Evolutionary conservation across 2,888 invertebrate genomes (phyloP), one percentile per base, ranked within the genome.

Genomic region (Acanthosoma haemorrhoidale): DNA sequence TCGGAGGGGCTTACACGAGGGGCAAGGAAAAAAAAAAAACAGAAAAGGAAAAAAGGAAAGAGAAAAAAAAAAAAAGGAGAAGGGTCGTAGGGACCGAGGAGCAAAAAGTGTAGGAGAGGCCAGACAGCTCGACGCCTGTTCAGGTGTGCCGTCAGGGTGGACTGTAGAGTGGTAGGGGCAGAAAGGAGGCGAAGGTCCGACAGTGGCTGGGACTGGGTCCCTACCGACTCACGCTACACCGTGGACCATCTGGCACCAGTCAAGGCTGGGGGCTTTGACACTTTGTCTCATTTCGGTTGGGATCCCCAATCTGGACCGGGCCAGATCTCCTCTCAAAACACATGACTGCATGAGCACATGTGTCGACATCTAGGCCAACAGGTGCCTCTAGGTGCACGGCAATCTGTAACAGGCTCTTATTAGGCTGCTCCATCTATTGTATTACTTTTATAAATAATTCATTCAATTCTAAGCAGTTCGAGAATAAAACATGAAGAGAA

Each of bases 111-210:
- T 31, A 61, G 67, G 67, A 66, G 60, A 32, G 38, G 58, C 38
- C 67, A 70, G 70, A 70, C 70, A 67, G 70, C 70, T 66, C 67
- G 70, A 70, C 70, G 70, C 70, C 70, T 64, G 58, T 57, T 70
- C 70, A 64, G 70, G 70, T 63, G 70, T 57, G 70, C 63, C n/a
- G 39, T 21, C 61, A 69, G 11, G 69, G 69, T 63, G 57, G 36
- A 34, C 25, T 38, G 16, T 11, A 38, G 29, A 13, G 43, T 31
- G 61, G 69, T 69, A 69, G 61, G 8, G 34, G 43, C 16, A 5
- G 1, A 9, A 15, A 31, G 60, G 60, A 58, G 58, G 34, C 43
- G 34, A 29, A 15, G 32, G 68, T 16, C 38, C 29, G 57, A 21
- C 15, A 13, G 34, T 6, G 36, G n/a, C 16, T 11, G 36, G 8